Conservation (phyloP, 2,797 vertebrate genomes). For the Falco cherrug region DNA sequence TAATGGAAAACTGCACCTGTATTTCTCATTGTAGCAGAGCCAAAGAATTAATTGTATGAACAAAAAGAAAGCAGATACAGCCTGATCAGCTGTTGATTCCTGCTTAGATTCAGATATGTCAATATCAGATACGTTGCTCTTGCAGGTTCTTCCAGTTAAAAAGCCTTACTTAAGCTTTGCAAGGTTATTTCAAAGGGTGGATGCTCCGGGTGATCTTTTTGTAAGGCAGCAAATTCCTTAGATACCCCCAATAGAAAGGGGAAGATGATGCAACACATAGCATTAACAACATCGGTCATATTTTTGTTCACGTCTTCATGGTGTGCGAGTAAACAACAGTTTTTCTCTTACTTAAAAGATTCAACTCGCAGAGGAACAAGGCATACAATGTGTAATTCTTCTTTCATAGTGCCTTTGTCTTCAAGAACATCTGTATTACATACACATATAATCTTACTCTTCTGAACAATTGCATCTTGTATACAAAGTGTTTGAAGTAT, state of each 20-base stretch:
- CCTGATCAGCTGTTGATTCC: neutral
- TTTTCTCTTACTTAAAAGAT: constrained; percentile 9
- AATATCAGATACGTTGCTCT: neutral
- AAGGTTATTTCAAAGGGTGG: neutral
- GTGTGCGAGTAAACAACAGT: neutral
- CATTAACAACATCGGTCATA: neutral
- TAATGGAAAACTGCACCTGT: constrained; percentile 60
- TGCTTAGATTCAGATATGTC: neutral
- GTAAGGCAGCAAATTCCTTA: neutral
- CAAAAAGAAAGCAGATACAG: neutral
- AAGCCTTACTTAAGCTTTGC: neutral
- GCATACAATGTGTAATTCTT: neutral
- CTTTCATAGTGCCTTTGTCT: neutral
- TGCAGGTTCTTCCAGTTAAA: neutral
- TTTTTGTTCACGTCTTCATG: neutral
- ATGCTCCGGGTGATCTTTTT: neutral
- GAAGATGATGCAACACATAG: neutral
- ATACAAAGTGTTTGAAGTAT: neutral
- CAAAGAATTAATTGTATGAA: constrained; percentile 39
- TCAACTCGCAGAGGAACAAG: constrained; percentile 15
- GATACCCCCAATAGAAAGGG: neutral
- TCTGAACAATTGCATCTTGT: neutral
- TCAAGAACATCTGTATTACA: neutral
- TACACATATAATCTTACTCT: neutral
- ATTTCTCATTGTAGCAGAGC: constrained; percentile 30